Base-by-base conservation (phyloP, 2,113 vertebrate genomes). In the Falco punctatus region DNA sequence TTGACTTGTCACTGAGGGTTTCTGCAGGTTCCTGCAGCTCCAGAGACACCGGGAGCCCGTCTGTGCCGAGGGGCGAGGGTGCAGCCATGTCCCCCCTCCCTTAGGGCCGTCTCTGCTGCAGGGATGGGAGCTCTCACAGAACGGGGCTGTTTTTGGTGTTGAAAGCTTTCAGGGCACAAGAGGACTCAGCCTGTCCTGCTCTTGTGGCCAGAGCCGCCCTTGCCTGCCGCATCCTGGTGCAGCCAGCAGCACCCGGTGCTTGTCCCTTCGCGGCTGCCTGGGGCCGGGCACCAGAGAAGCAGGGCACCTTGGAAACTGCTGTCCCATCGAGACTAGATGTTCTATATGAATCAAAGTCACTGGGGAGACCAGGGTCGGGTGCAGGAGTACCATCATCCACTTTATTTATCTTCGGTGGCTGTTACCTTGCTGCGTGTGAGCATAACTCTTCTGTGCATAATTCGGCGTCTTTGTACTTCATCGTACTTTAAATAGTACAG, bases 191-290 rank as follows among this genome's bases (percentile, higher is more conserved):
- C 33, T 14, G 2, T 38, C 71, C 55, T 13, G 3, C 2, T 42
- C 7, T n/a, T 9, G 1, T 1, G 12, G 16, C 40, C 79, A 18
- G 73, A 42, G 55, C 49, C 10, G 0, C 20, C 64, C 20, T 0
- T 12, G 27, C 61, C 77, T 13, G 24, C 66, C 1, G 0, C 15
- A 6, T 64, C 64, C 69, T 22, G 0, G 2, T 0, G 13, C 26
- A 42, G 24, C 26, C n/a, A 7, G 3, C 2, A 2, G 62, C 40
- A 30, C 48, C 46, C 3, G 1, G 11, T 2, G 70, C 52, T 38
- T 3, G 2, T 75, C 61, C 70, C 64, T n/a, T n/a, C 0, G 7
- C 2, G 8, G 24, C 33, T 30, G 22, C 75, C 27, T 1, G 2
- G 42, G 51, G n/a, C 33, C 1, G 7, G 49, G n/a, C 1, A 3